Percentiles rank a stretch among this genome's conserved stretches.
Evolutionary conservation across 2,113 vertebrate species (phyloP).

Genomic region (Canis aureus): DNA sequence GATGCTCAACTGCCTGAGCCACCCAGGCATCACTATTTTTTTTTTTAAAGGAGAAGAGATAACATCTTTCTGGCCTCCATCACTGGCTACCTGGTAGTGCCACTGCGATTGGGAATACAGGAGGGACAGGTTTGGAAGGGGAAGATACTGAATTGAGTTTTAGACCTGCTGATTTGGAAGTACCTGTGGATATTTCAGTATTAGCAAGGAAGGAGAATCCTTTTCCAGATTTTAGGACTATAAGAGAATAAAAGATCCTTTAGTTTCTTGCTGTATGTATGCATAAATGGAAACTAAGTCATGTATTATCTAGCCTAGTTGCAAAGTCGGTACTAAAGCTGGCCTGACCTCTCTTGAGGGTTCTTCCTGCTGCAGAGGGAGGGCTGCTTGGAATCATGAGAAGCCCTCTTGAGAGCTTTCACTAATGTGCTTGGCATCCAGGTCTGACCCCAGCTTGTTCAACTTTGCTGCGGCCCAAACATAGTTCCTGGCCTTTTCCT

Average conservation of each 20-base stretch:
- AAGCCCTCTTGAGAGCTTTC: background rate
- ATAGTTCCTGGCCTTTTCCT: background rate
- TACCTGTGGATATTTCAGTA: background rate
- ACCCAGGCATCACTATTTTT: too few species aligned
- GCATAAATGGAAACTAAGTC: background rate
- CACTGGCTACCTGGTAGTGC: background rate
- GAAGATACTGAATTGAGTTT: background rate
- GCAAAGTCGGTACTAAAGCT: background rate
- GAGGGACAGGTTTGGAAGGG: background rate
- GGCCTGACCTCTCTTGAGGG: background rate
- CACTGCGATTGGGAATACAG: background rate
- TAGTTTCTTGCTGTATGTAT: background rate
- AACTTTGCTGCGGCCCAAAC: background rate
- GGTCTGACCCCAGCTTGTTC: background rate
- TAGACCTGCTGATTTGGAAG: background rate
- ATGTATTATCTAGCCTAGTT: background rate
- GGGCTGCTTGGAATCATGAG: background rate
- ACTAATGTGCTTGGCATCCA: background rate
- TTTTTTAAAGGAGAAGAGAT: background rate
- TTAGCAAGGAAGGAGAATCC: background rate
- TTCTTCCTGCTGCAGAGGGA: background rate
- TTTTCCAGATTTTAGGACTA: background rate
- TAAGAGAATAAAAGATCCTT: background rate
- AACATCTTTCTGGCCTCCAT: background rate
- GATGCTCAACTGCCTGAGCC: too few species aligned